A percentile compares a stretch with the other conserved stretches of the same genome.
These are phyloP conservation scores for Lasiommata megera DNA, from an alignment of 2,888 invertebrate species.

Conservation along the genomic window DNA sequence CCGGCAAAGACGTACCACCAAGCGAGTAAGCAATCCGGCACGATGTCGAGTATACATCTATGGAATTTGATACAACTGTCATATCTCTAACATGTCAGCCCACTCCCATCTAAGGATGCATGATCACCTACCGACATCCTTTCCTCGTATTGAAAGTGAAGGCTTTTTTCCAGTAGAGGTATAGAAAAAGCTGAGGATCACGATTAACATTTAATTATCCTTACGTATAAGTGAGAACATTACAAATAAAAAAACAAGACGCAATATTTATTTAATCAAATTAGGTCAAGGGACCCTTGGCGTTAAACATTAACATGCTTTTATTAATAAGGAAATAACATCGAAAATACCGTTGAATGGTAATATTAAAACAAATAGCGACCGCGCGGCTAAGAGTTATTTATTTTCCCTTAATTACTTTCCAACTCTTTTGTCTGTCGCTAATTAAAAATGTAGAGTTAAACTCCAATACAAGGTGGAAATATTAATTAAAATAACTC, in stretches of 20 bases:
- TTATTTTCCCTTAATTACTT: constrained; percentile 17
- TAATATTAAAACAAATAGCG: constrained; percentile 6
- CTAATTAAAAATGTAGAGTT: constrained; percentile 7
- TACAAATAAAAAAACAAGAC: neutral
- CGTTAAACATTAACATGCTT: neutral
- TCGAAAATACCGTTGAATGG: neutral
- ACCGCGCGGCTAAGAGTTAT: neutral
- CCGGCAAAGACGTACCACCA: too few species aligned
- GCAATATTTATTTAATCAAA: neutral
- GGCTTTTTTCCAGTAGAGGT: too few species aligned
- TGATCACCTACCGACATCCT: too few species aligned
- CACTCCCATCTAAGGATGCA: too few species aligned
- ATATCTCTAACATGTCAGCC: too few species aligned
- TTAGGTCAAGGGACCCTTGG: neutral
- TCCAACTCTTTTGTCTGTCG: constrained; percentile 1
- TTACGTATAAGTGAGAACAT: too few species aligned
- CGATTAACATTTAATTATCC: too few species aligned
- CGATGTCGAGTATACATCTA: too few species aligned
- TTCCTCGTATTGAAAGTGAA: too few species aligned
- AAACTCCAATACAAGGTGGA: neutral
- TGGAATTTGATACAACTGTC: too few species aligned
- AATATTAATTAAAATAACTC: constrained; percentile 1
- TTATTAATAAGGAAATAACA: constrained; percentile 2
- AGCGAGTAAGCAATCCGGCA: too few species aligned
- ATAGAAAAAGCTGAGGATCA: too few species aligned